phyloP scores from a whole-genome alignment of 2,113 vertebrate genomes.

The Recurvirostra avosetta region DNA sequence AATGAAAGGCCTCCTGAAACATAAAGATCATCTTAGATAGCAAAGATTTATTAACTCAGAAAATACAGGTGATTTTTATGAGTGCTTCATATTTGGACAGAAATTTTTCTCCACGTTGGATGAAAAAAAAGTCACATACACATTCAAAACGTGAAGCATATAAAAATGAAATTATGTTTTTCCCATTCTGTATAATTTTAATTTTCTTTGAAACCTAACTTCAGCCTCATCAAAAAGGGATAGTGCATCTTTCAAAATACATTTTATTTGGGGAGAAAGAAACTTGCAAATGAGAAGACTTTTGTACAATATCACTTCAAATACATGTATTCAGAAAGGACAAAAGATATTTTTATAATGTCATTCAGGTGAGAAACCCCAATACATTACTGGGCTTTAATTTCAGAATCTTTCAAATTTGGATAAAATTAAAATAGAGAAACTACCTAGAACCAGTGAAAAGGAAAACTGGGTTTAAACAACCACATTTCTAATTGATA shows the following conservation, averaged over 20 bases:
- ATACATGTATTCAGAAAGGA: slow-evolving; percentile 61
- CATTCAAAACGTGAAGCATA: slow-evolving; percentile 31
- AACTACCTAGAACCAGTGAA: slow-evolving; percentile 79
- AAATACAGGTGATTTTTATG: slow-evolving; percentile 30
- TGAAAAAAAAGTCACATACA: neutral
- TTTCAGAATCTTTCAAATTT: slow-evolving; percentile 63
- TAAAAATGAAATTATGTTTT: slow-evolving; percentile 46
- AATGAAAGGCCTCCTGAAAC: slow-evolving; percentile 53
- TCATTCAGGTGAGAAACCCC: slow-evolving; percentile 62
- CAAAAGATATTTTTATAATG: slow-evolving; percentile 75
- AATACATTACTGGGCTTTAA: slow-evolving; percentile 51
- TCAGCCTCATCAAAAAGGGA: slow-evolving; percentile 69
- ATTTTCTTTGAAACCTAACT: slow-evolving; percentile 55
- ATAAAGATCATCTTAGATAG: slow-evolving; percentile 39
- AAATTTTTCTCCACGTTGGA: slow-evolving; percentile 39
- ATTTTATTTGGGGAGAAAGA: slow-evolving; percentile 74
- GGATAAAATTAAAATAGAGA: slow-evolving; percentile 66
- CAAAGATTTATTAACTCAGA: slow-evolving; percentile 28
- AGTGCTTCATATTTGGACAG: slow-evolving; percentile 45
- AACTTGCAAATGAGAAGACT: slow-evolving; percentile 63
- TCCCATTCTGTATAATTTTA: slow-evolving; percentile 37
- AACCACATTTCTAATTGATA: slow-evolving; percentile 73
- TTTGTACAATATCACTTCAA: slow-evolving; percentile 73
- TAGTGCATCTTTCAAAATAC: slow-evolving; percentile 77
- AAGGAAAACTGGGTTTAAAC: slow-evolving; percentile 75